Conservation (phyloP, 2,113 vertebrate genomes). For the Ammodytes marinus region DNA sequence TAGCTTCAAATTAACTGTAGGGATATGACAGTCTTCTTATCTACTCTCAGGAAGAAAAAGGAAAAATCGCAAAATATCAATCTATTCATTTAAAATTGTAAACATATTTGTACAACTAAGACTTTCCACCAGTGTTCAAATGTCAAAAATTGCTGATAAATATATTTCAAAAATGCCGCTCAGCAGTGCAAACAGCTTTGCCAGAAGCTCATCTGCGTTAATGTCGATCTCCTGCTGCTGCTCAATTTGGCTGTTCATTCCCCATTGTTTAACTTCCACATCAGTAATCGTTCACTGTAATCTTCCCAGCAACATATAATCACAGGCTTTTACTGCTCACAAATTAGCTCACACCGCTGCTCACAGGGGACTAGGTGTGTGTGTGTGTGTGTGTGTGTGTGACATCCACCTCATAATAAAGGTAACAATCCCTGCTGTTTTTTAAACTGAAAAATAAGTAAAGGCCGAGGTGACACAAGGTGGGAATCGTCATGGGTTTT, state of each 20-base stretch:
- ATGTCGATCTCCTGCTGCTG: slow-evolving; percentile 60
- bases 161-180: slow-evolving; percentile 8
- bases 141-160: background rate
- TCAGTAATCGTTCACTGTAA: slow-evolving; percentile 78
- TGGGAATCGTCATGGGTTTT: background rate
- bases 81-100: background rate
- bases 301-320: slow-evolving; percentile 76
- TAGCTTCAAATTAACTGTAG: background rate
- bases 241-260: slow-evolving; percentile 47
- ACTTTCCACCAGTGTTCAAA: background rate
- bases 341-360: slow-evolving; percentile 72
- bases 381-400: slow-evolving; percentile 18
- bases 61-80: background rate
- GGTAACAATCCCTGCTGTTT: slow-evolving; percentile 67
- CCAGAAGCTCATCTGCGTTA: slow-evolving; percentile 32
- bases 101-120: background rate
- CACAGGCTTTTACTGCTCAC: slow-evolving; percentile 64
- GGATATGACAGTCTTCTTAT: background rate
- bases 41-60: background rate
- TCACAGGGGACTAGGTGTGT: slow-evolving; percentile 58
- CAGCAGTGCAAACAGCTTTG: background rate
- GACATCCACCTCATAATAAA: slow-evolving; percentile 64
- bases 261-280: slow-evolving; percentile 66
- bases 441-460: background rate
- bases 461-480: background rate